These are phyloP conservation scores for Sus cebifrons DNA, from an alignment of 2,797 vertebrate genomes.

Conservation along the genomic window DNA sequence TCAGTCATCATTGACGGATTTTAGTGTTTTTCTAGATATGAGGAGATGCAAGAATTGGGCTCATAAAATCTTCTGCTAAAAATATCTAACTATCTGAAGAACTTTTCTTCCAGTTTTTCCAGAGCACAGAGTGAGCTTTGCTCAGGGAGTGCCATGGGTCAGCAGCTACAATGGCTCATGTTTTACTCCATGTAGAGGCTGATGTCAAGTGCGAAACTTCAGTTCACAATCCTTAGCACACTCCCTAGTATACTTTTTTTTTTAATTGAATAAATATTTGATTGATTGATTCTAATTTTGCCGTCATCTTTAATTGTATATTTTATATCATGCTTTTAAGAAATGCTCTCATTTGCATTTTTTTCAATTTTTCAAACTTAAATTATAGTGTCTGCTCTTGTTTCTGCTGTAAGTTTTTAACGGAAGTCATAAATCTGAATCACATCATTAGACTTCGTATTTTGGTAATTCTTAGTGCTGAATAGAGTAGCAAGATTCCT, in stretches of 20 bases:
- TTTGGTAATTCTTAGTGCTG: not conserved
- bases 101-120: too few relatives aligned
- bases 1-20: too few relatives aligned
- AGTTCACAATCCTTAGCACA: not conserved
- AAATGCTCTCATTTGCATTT: slow-evolving; percentile 3
- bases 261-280: slow-evolving; percentile 21
- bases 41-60: too few relatives aligned
- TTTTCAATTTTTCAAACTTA: slow-evolving; percentile 29
- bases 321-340: slow-evolving; percentile 5
- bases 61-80: too few relatives aligned
- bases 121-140: too few relatives aligned
- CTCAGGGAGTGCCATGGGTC: too few relatives aligned
- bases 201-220: too few relatives aligned
- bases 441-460: too few relatives aligned
- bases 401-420: not conserved
- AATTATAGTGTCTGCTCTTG: not conserved
- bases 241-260: not conserved
- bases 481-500: not conserved
- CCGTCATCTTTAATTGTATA: slow-evolving; percentile 5
- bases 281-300: slow-evolving; percentile 6
- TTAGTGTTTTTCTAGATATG: too few relatives aligned
- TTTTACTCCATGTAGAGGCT: too few relatives aligned
- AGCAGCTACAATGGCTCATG: too few relatives aligned
- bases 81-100: too few relatives aligned
- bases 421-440: not conserved